A percentile compares a stretch with the other conserved stretches of the same genome.
Evolutionary conservation across 2,113 vertebrate species (phyloP).

Genomic region (Marmota monax): DNA sequence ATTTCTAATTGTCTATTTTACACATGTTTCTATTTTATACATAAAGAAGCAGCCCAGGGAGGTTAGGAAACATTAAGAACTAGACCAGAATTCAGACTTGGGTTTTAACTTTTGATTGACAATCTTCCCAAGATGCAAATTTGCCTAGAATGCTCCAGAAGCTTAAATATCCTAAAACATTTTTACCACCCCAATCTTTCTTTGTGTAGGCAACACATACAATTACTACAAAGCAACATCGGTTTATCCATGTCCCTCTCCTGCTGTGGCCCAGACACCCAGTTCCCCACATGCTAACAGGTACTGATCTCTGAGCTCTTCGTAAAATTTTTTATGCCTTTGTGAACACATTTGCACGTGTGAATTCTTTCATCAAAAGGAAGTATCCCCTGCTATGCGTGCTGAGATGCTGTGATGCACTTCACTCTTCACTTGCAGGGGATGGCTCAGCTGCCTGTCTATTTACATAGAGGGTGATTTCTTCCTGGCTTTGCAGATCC

Average conservation of each 20-base stretch:
- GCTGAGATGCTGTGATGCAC: background rate
- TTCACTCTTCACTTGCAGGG: background rate
- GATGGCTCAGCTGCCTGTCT: background rate
- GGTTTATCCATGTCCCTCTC: background rate
- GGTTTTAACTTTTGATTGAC: background rate
- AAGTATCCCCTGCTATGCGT: background rate
- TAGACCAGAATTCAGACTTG: background rate
- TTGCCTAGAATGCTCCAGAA: background rate
- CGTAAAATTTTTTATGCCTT: background rate
- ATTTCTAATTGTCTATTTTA: slow-evolving; percentile 19
- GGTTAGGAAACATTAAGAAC: background rate
- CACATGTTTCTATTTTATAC: background rate
- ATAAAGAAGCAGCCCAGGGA: background rate
- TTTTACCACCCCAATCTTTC: background rate
- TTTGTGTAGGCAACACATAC: background rate
- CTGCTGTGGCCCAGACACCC: background rate
- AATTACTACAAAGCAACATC: background rate
- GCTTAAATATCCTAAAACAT: background rate
- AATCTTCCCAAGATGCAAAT: background rate
- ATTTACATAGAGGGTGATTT: background rate
- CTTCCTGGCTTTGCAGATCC: background rate
- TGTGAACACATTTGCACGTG: background rate
- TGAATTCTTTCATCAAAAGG: background rate
- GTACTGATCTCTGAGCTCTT: background rate
- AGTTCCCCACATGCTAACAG: background rate